These are phyloP conservation scores for Heliconius charithonia DNA, from an alignment of 2,888 invertebrate species.

Conservation along the genomic window DNA sequence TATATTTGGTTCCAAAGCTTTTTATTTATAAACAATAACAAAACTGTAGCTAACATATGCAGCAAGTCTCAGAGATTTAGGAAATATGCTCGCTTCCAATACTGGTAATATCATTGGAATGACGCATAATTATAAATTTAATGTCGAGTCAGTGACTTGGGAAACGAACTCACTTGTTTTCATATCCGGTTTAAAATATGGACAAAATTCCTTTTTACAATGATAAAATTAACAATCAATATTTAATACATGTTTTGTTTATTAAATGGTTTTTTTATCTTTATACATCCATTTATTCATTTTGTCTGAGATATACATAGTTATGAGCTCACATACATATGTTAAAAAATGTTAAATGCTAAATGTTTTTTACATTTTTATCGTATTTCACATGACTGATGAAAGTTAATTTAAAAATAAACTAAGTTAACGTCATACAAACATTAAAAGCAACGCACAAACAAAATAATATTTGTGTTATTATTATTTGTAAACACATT, in stretches of 20 bases:
- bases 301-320: not conserved
- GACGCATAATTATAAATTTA: conserved; percentile 71
- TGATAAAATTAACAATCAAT: not conserved
- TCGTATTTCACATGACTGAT: not conserved
- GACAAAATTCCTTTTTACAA: not conserved
- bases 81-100: conserved; percentile 24
- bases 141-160: conserved; percentile 75
- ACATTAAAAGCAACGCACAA: not conserved
- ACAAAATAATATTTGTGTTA: not conserved
- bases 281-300: too few species aligned
- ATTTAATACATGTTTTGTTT: not conserved
- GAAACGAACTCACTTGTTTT: conserved; percentile 42
- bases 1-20: conserved; percentile 53
- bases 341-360: too few species aligned
- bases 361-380: not conserved
- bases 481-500: not conserved
- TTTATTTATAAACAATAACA: conserved; percentile 35
- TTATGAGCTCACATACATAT: not conserved
- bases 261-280: too few species aligned
- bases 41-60: conserved; percentile 27
- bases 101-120: conserved; percentile 54
- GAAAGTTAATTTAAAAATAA: not conserved
- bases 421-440: not conserved
- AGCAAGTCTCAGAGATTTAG: conserved; percentile 25
- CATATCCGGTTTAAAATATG: conserved; percentile 16